These are phyloP conservation scores for Lutra lutra DNA, from an alignment of 2,797 vertebrate species.

Conservation along the genomic window DNA sequence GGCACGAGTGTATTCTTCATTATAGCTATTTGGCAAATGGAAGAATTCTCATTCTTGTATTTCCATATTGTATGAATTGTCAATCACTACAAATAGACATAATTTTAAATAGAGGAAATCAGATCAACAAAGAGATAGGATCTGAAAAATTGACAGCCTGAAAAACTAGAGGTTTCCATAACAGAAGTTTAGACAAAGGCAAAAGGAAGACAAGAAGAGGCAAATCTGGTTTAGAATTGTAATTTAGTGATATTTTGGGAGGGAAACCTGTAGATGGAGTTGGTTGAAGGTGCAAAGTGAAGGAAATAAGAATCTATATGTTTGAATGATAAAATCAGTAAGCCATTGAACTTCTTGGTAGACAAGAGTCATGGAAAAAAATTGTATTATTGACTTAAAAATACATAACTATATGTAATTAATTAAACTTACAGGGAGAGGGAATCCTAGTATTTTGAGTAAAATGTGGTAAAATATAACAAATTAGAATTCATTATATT, in stretches of 20 bases:
- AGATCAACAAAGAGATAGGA: not conserved
- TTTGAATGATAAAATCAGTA: not conserved
- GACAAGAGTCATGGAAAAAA: not conserved
- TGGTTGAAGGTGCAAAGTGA: not conserved
- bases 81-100: not conserved
- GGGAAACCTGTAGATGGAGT: not conserved
- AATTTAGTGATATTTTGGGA: not conserved
- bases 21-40: not conserved
- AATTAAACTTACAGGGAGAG: not conserved
- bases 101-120: not conserved
- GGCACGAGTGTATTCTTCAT: not conserved
- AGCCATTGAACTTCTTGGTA: not conserved
- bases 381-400: not conserved
- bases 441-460: not conserved
- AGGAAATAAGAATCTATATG: rapidly evolving
- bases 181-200: not conserved
- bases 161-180: not conserved
- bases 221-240: not conserved
- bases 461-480: not conserved
- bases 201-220: not conserved
- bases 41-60: not conserved
- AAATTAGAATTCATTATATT: not conserved
- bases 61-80: not conserved
- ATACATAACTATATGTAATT: not conserved
- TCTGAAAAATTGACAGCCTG: not conserved